These are phyloP conservation scores for Corvus hawaiiensis DNA, from an alignment of 2,113 vertebrate genomes.

Conservation along the genomic window DNA sequence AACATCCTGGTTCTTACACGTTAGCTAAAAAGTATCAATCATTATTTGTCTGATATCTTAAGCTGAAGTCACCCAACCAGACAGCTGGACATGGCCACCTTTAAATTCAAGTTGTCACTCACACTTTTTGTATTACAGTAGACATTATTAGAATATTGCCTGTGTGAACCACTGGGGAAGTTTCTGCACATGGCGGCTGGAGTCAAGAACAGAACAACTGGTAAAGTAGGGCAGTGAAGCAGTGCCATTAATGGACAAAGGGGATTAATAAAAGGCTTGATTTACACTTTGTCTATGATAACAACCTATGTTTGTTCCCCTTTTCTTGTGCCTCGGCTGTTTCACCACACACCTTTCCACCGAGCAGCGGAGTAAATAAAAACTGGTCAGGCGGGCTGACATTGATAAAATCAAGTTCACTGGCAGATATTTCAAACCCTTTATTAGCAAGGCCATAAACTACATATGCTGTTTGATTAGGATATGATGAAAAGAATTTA, in stretches of 20 bases:
- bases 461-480: conserved; percentile 69
- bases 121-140: neutral
- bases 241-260: neutral
- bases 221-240: neutral
- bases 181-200: neutral
- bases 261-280: neutral
- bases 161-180: neutral
- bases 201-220: neutral
- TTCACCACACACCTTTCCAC: conserved; percentile 25
- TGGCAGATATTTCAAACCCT: conserved; percentile 45
- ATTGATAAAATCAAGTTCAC: conserved; percentile 61
- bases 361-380: conserved; percentile 23
- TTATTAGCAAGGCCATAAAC: conserved; percentile 56
- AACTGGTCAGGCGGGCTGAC: neutral
- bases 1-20: neutral
- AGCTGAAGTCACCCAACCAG: neutral
- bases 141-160: neutral
- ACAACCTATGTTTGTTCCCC: neutral
- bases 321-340: neutral
- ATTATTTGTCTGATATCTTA: neutral
- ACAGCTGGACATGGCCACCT: neutral
- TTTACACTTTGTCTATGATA: neutral
- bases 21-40: neutral
- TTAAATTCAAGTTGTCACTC: neutral
- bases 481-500: conserved; percentile 76